Evolutionary conservation across 2,888 invertebrate genomes (phyloP).

Genomic region (Leptogaster cylindrica): DNA sequence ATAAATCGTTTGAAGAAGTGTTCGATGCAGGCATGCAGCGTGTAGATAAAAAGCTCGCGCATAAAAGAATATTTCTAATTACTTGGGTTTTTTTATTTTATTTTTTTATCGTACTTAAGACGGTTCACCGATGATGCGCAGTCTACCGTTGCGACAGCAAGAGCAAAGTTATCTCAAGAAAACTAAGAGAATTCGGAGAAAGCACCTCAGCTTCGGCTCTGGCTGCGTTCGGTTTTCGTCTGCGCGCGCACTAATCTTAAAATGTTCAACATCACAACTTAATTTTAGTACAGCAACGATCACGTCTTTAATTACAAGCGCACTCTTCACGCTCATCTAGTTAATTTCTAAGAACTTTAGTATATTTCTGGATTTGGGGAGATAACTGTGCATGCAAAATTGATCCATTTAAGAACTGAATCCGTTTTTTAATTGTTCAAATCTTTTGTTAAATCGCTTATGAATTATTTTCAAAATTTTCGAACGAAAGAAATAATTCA

Average conservation of each 20-base stretch:
- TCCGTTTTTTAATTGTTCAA: too few species aligned
- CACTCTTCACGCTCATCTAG: constrained; percentile 18
- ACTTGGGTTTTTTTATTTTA: constrained; percentile 14
- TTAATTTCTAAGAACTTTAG: constrained; percentile 28
- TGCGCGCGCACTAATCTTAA: constrained; percentile 24
- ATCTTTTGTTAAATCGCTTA: too few species aligned
- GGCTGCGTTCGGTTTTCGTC: background rate
- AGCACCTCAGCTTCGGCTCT: background rate
- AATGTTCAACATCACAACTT: constrained; percentile 30
- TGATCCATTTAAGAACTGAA: background rate
- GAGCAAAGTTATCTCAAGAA: constrained; percentile 14
- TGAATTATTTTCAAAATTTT: too few species aligned
- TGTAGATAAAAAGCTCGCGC: too few species aligned
- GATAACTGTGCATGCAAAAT: constrained; percentile 17
- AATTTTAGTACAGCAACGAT: constrained; percentile 51
- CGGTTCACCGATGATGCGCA: background rate
- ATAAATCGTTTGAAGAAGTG: too few species aligned
- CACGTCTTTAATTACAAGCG: constrained; percentile 49
- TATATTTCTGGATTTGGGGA: constrained; percentile 32
- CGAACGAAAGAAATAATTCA: too few species aligned
- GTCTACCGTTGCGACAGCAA: constrained; percentile 1
- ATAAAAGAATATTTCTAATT: constrained; percentile 15
- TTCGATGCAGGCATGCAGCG: too few species aligned
- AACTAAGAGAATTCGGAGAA: constrained; percentile 16
- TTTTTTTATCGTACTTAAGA: background rate